Evolutionary conservation across 1,140 invertebrate genomes (phyloP), one percentile per base, ranked within the genome.

Genomic region (Drosophila punjabiensis): DNA sequence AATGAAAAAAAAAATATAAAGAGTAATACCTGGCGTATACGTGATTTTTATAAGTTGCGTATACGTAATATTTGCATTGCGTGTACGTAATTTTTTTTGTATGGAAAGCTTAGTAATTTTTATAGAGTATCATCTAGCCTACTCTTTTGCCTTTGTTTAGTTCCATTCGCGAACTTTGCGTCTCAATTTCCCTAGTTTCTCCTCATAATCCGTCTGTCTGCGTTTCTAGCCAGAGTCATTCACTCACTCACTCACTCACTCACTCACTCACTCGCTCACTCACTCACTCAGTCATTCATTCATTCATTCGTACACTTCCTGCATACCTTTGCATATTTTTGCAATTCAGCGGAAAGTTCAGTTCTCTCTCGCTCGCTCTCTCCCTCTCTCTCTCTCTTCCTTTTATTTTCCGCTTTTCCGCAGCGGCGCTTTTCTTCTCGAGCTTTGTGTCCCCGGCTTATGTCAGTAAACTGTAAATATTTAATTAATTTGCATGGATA

Each of bases 401-500:
- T n/a, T 28, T 68, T 43, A 45, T 55, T 35, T 53, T 39, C 43
- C 43, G 43, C 37, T 48, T 24, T 39, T 60, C 70, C 35, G 8
- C 45, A 33, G 37, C 35, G 28, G 11, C 20, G 52, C 52, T 47
- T 43, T 41, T 59, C 71, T 48, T 52, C 69, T 48, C 63, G 14
- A 28, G 39, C 53, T 35, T 55, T 60, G 47, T 47, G 61, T 56
- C 64, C 65, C 48, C 78, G 70, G 84, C 85, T 88, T 84, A 85
- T 85, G 85, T 85, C 82, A 85, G 85, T 89, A 85, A 88, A 85
- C 85, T 88, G 85, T 88, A 88, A 88, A 88, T 88, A 88, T 88
- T 88, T 88, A 88, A 88, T 88, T 88, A 88, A 88, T 88, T 88
- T 88, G 85, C 85, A 85, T 88, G 85, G 85, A 88, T 88, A 85